phyloP scores from a whole-genome alignment of 1,140 invertebrate species.

The Aphidius ervi region DNA sequence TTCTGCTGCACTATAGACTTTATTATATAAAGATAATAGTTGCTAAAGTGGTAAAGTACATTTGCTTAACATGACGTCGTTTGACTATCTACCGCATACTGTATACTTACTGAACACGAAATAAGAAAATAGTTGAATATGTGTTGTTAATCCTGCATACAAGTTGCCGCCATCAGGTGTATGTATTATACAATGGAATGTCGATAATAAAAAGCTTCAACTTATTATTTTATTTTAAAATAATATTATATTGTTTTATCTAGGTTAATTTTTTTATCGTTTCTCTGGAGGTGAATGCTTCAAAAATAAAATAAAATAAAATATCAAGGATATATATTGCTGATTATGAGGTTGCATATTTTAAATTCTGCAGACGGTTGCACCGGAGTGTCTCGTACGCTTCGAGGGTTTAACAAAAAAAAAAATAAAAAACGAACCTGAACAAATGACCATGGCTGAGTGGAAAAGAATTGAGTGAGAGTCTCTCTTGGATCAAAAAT shows the following conservation, averaged over 20 bases:
- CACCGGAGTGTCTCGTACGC: slow-evolving; percentile 36
- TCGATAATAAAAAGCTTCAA: slow-evolving; percentile 11
- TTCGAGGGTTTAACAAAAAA: slow-evolving; percentile 21
- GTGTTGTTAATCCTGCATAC: neutral
- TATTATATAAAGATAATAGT: no score
- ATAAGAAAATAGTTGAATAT: slow-evolving; percentile 34
- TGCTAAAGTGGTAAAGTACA: no score
- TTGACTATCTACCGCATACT: slow-evolving; percentile 22
- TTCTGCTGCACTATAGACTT: no score
- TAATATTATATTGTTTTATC: no score
- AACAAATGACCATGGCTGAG: neutral
- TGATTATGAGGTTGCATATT: slow-evolving; percentile 42
- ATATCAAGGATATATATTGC: no score
- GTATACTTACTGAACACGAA: slow-evolving; percentile 25
- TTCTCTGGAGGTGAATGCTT: no score
- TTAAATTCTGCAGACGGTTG: slow-evolving; percentile 49
- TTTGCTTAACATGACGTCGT: slow-evolving; percentile 28
- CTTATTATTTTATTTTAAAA: no score
- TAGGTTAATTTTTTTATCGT: no score
- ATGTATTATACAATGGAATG: slow-evolving; percentile 11
- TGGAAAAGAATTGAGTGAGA: neutral
- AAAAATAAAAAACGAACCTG: neutral
- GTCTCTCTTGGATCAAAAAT: neutral
- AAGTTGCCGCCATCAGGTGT: neutral
- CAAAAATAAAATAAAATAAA: no score